These are phyloP conservation scores for Enteromius treurensis DNA, from an alignment of 2,797 vertebrate genomes.

Conservation along the genomic window DNA sequence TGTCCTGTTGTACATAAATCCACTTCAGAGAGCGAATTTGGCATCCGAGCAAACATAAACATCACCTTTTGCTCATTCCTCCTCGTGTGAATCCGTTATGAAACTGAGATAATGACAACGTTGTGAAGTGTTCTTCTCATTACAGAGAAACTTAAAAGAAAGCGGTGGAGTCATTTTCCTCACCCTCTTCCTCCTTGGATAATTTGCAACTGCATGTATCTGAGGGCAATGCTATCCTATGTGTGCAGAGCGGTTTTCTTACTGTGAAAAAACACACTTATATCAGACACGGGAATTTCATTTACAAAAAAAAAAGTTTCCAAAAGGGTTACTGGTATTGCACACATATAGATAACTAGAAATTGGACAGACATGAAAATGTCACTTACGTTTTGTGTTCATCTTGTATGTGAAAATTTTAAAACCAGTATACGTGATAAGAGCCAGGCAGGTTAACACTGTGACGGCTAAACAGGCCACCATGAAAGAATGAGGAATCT, in stretches of 20 bases:
- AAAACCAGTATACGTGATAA: constrained; percentile 43
- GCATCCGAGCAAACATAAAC: neutral
- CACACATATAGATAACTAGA: neutral
- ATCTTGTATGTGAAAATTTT: constrained; percentile 48
- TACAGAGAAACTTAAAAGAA: neutral
- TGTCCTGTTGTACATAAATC: neutral
- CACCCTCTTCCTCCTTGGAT: constrained; percentile 71
- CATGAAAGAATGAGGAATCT: neutral
- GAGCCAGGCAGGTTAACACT: constrained; percentile 53
- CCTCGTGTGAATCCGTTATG: neutral
- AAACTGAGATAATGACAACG: neutral
- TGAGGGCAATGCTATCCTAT: neutral
- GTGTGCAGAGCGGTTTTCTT: neutral
- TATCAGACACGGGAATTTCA: neutral
- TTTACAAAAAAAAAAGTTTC: neutral
- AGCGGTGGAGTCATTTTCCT: neutral
- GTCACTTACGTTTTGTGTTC: constrained; percentile 63
- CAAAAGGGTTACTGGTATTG: neutral
- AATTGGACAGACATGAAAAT: neutral
- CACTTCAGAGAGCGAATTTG: neutral
- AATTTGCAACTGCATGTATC: constrained; percentile 60
- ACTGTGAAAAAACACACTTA: constrained; percentile 55
- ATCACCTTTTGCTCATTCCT: neutral
- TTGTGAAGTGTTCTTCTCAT: neutral
- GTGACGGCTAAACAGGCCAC: constrained; percentile 55